These are phyloP conservation scores for Tineola bisselliella DNA, from an alignment of 2,888 invertebrate genomes.

Conservation along the genomic window DNA sequence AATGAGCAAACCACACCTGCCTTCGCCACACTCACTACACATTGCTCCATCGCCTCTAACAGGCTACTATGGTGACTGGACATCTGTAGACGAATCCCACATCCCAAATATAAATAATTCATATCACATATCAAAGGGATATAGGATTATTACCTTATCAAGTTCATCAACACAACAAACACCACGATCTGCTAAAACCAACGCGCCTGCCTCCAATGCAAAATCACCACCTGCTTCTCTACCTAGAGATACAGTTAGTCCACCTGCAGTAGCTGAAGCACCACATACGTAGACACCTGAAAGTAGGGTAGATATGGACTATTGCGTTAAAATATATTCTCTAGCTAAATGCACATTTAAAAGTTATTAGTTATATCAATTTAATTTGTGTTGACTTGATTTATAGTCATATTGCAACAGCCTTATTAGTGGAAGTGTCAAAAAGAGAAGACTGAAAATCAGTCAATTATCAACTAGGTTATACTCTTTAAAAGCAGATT, in stretches of 20 bases:
- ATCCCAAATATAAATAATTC: neutral
- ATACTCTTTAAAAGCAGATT: too few relatives aligned
- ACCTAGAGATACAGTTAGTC: slow-evolving; percentile 80
- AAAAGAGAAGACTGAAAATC: too few relatives aligned
- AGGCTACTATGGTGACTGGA: slow-evolving; percentile 71
- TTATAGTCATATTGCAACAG: too few relatives aligned
- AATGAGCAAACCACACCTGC: slow-evolving; percentile 86
- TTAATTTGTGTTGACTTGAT: too few relatives aligned
- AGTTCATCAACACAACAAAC: slow-evolving; percentile 96
- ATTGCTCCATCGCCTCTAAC: slow-evolving; percentile 95
- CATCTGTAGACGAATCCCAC: slow-evolving; percentile 43
- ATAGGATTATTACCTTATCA: slow-evolving; percentile 86
- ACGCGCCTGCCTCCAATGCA: slow-evolving; percentile 87
- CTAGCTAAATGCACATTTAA: too few relatives aligned
- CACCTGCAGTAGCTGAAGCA: slow-evolving; percentile 83
- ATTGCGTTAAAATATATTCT: too few relatives aligned
- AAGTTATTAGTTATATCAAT: too few relatives aligned
- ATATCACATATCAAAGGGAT: too few relatives aligned
- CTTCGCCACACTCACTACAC: slow-evolving; percentile 89
- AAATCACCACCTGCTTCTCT: slow-evolving; percentile 80
- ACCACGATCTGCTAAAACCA: slow-evolving; percentile 87
- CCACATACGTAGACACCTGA: slow-evolving; percentile 89
- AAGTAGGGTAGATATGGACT: neutral
- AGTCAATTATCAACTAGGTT: too few relatives aligned
- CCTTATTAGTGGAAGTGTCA: too few relatives aligned